phyloP scores from a whole-genome alignment of 2,797 vertebrate species.

The Centropyge bicolor region DNA sequence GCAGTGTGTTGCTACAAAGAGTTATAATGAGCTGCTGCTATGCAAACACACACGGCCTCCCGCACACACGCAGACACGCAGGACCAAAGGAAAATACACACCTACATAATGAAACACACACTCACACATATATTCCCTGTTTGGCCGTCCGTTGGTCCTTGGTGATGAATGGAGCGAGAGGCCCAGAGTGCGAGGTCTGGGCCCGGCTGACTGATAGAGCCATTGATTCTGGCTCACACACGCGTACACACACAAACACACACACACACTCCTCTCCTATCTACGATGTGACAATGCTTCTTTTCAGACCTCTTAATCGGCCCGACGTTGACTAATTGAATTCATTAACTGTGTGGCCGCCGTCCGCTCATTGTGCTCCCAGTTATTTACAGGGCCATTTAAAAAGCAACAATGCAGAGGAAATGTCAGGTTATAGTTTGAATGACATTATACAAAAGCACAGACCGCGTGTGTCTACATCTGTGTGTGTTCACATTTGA shows the following conservation, averaged over 20 bases:
- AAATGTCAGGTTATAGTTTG: constrained; percentile 72
- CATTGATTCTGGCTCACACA: constrained; percentile 61
- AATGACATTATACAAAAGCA: constrained; percentile 53
- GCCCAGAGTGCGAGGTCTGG: constrained; percentile 43
- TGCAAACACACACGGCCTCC: constrained; percentile 48
- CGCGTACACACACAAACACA: constrained; percentile 32
- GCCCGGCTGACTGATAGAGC: constrained; percentile 63
- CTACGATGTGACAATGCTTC: constrained; percentile 67
- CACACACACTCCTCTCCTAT: constrained; percentile 44
- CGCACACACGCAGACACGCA: not conserved
- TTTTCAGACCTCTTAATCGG: constrained; percentile 76
- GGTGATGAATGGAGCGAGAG: constrained; percentile 66
- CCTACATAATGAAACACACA: constrained; percentile 22
- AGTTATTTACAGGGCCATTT: constrained; percentile 79
- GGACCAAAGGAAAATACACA: not conserved
- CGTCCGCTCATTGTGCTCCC: constrained; percentile 59
- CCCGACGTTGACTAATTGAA: constrained; percentile 78
- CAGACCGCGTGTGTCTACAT: constrained; percentile 1
- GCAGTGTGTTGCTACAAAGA: constrained; percentile 50
- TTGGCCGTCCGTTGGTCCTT: constrained; percentile 19
- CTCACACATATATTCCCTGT: constrained; percentile 12
- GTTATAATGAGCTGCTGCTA: constrained; percentile 63
- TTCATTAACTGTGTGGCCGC: constrained; percentile 68
- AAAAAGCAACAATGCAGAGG: constrained; percentile 70
- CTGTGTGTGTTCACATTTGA: constrained; percentile 17